Percentiles rank a stretch among this genome's conserved stretches.
These are phyloP conservation scores for Hippocampus kuda DNA, from an alignment of 2,797 vertebrate species.

Conservation along the genomic window DNA sequence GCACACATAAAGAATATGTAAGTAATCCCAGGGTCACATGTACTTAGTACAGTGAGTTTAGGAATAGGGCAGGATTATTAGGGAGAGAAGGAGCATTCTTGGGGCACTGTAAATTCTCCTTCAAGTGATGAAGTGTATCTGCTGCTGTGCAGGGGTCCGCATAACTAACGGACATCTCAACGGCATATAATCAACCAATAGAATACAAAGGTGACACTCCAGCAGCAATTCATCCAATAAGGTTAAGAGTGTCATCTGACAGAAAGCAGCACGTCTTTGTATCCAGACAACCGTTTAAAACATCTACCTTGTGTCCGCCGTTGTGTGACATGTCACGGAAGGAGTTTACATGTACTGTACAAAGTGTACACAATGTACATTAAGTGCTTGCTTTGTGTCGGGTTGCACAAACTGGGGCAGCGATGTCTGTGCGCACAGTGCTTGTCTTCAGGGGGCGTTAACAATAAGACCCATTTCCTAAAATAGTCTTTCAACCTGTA, in stretches of 20 bases:
- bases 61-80: neutral
- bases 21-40: neutral
- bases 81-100: neutral
- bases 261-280: constrained; percentile 36
- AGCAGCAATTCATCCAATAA: constrained; percentile 27
- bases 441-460: neutral
- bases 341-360: constrained; percentile 27
- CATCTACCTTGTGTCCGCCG: constrained; percentile 13
- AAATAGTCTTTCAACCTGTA: constrained; percentile 5
- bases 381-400: neutral
- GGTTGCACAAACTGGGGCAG: neutral
- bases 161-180: constrained; percentile 12
- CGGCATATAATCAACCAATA: constrained; percentile 19
- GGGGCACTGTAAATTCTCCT: constrained; percentile 4
- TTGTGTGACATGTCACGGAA: constrained; percentile 10
- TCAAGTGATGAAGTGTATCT: constrained; percentile 7
- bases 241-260: constrained; percentile 26
- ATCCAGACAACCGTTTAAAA: constrained; percentile 16
- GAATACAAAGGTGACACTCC: constrained; percentile 29
- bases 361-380: constrained; percentile 8
- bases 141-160: constrained; percentile 16
- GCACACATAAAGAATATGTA: neutral
- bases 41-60: neutral
- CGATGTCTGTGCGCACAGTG: constrained; percentile 1
- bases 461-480: neutral